Conservation (phyloP, 2,888 invertebrate species). For the Tyria jacobaeae region DNA sequence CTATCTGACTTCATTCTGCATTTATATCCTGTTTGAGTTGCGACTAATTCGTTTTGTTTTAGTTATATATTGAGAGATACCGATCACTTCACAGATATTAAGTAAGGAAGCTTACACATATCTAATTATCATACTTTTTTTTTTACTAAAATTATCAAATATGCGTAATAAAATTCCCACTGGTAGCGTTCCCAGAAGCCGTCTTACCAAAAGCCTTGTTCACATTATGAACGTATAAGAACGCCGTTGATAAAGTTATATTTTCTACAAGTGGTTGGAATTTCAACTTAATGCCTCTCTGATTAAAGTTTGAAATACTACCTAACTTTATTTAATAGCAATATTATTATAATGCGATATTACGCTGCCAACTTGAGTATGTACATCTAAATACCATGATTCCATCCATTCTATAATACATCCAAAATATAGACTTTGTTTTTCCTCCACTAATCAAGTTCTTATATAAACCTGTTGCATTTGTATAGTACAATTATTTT, state of each 20-base stretch:
- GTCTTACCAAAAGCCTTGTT: too few species aligned
- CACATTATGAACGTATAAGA: too few species aligned
- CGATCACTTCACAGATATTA: constrained; percentile 1
- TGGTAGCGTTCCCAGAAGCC: too few species aligned
- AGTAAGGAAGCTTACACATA: constrained; percentile 11
- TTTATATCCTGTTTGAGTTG: constrained; percentile 2
- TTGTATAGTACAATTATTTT: constrained; percentile 44
- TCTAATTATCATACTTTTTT: constrained; percentile 7
- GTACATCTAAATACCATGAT: constrained; percentile 15
- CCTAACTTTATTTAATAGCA: background rate
- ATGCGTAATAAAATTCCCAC: too few species aligned
- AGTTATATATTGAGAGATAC: constrained; percentile 1
- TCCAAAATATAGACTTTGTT: constrained; percentile 12
- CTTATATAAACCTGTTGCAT: constrained; percentile 35
- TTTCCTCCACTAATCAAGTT: constrained; percentile 13
- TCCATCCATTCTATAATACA: constrained; percentile 22
- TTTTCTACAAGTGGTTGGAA: background rate
- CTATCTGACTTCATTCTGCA: background rate
- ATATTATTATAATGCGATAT: constrained; percentile 12
- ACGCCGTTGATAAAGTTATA: too few species aligned
- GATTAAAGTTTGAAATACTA: background rate
- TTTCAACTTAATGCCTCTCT: background rate
- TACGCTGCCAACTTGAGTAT: constrained; percentile 11
- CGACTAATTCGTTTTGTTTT: background rate
- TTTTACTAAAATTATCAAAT: too few species aligned